phyloP scores from a whole-genome alignment of 2,113 vertebrate genomes.

The Oncorhynchus keta region DNA sequence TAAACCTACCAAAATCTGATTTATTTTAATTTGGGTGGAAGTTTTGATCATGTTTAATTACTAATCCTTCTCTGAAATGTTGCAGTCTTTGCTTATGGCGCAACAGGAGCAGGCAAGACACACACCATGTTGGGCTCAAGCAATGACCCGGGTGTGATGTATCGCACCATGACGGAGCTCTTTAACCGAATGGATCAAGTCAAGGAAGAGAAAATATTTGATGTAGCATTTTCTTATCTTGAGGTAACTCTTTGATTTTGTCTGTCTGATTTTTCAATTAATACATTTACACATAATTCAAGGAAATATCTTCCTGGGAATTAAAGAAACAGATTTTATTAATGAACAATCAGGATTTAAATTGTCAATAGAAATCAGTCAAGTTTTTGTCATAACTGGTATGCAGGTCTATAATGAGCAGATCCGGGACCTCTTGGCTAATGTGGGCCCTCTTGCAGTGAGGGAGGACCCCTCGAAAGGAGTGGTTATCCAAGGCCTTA shows the following conservation, averaged over 20 bases:
- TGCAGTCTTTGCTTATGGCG: conserved; percentile 94
- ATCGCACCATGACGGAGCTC: conserved; percentile 90
- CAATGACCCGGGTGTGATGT: conserved; percentile 90
- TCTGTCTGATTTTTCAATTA: background rate
- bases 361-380: background rate
- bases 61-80: background rate
- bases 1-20: too few relatives aligned
- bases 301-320: background rate
- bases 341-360: too few relatives aligned
- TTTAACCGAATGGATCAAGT: conserved; percentile 87
- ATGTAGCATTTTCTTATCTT: conserved; percentile 89
- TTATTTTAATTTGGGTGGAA: background rate
- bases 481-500: conserved; percentile 88
- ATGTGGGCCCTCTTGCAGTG: conserved; percentile 85
- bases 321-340: too few relatives aligned
- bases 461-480: conserved; percentile 89
- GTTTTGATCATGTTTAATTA: background rate
- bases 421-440: conserved; percentile 88
- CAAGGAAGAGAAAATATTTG: conserved; percentile 90
- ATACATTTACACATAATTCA: too few relatives aligned
- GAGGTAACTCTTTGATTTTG: conserved; percentile 76
- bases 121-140: conserved; percentile 90
- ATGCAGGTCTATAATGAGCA: conserved; percentile 94
- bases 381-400: conserved; percentile 24
- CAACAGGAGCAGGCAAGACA: conserved; percentile 95